Evolutionary conservation across 2,888 invertebrate genomes (phyloP).

Genomic region (Acanthoscelides obtectus): DNA sequence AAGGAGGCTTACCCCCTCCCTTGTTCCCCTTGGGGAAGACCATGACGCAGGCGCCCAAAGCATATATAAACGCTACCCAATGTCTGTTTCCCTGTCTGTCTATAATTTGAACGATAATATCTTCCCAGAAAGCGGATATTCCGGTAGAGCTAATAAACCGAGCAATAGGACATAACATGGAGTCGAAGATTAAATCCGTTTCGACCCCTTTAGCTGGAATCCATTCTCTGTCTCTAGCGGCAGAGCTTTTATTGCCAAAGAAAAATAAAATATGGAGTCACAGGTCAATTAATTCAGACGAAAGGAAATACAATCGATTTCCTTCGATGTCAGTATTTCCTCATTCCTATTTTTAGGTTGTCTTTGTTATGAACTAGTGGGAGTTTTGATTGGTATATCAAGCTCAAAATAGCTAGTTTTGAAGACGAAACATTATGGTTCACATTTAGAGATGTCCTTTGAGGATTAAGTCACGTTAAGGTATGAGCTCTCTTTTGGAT

Average conservation of each 20-base stretch:
- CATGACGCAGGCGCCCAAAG: too few species aligned
- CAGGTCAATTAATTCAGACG: not conserved
- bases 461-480: too few species aligned
- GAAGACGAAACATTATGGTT: too few species aligned
- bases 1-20: too few species aligned
- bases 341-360: not conserved
- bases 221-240: slow-evolving; percentile 16
- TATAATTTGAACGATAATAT: not conserved
- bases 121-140: not conserved
- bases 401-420: too few species aligned
- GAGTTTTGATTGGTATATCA: not conserved
- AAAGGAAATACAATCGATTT: not conserved
- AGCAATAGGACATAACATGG: not conserved
- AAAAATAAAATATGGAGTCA: not conserved
- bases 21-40: too few species aligned
- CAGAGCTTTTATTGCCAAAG: slow-evolving; percentile 14
- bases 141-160: not conserved
- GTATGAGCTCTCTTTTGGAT: too few species aligned
- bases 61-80: too few species aligned
- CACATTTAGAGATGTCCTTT: too few species aligned
- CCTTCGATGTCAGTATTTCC: not conserved
- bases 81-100: not conserved
- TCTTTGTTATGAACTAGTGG: not conserved
- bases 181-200: slow-evolving; percentile 12
- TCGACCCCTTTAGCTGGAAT: slow-evolving; percentile 15